phyloP scores from a whole-genome alignment of 2,888 invertebrate species.

The Allophyes oxyacanthae region DNA sequence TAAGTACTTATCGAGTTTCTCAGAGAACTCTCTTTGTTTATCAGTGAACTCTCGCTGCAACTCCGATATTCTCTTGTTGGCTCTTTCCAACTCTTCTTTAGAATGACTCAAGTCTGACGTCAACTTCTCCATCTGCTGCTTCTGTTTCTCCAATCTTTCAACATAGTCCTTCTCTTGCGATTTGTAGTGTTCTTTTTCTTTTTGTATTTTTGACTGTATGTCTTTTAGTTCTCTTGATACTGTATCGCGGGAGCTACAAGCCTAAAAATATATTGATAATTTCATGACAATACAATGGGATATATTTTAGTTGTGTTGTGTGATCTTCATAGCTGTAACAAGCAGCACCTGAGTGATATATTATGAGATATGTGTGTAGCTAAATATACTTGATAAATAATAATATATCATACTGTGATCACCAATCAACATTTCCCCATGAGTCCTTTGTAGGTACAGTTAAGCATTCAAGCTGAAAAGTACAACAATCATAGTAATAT shows the following conservation, averaged over 20 bases:
- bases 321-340: too few species aligned
- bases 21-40: conserved; percentile 85
- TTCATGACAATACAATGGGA: too few species aligned
- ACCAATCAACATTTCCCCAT: too few species aligned
- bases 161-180: conserved; percentile 81
- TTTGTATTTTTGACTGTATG: conserved; percentile 78
- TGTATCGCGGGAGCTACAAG: conserved; percentile 90
- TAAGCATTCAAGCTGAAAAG: too few species aligned
- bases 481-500: too few species aligned
- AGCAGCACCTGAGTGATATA: too few species aligned
- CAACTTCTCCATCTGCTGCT: conserved; percentile 85
- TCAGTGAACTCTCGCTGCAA: conserved; percentile 87
- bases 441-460: too few species aligned
- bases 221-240: conserved; percentile 89
- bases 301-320: too few species aligned
- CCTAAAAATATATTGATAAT: conserved; percentile 76
- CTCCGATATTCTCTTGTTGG: conserved; percentile 89
- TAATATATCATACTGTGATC: too few species aligned
- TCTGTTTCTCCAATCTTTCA: conserved; percentile 86
- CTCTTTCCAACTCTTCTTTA: conserved; percentile 87
- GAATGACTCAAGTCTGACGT: conserved; percentile 81
- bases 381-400: too few species aligned
- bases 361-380: too few species aligned
- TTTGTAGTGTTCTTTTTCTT: conserved; percentile 77
- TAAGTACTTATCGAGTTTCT: conserved; percentile 80